Percentiles rank a stretch among this genome's conserved stretches.
phyloP scores from a whole-genome alignment of 2,113 vertebrate species.

The Boulengeromyrus knoepffleri region DNA sequence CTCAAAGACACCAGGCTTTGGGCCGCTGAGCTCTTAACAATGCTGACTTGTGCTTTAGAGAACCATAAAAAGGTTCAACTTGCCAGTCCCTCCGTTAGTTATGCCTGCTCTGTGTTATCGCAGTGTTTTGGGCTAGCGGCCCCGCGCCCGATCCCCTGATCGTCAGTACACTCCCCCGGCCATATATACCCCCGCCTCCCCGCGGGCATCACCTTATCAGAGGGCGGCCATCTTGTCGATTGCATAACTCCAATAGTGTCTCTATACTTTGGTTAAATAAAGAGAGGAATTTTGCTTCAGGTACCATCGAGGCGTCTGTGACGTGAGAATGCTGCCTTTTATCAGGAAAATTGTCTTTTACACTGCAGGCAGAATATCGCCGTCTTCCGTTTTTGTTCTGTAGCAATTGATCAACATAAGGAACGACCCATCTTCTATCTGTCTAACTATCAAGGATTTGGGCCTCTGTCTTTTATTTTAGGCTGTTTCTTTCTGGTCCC shows the following conservation, averaged over 20 bases:
- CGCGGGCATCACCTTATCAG: conserved; percentile 10
- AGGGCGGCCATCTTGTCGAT: conserved; percentile 5
- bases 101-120: neutral
- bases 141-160: conserved; percentile 18
- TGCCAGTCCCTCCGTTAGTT: neutral
- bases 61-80: neutral
- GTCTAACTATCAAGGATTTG: conserved; percentile 4
- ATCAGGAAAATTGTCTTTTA: neutral
- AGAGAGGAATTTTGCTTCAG: neutral
- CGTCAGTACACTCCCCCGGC: conserved; percentile 34
- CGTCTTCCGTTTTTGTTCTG: neutral
- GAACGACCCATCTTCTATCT: neutral
- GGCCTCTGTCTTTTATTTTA: conserved; percentile 9
- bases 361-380: neutral
- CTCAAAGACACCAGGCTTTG: conserved; percentile 1
- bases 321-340: neutral
- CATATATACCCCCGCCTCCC: neutral
- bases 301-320: neutral
- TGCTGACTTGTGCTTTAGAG: conserved; percentile 26
- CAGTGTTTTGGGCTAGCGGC: neutral
- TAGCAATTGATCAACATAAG: neutral
- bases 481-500: neutral
- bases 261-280: conserved; percentile 2
- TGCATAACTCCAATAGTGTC: conserved; percentile 25
- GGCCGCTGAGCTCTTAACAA: conserved; percentile 25